Evolutionary conservation across 1,140 invertebrate species (phyloP), one percentile per base, ranked within the genome.

Genomic region (Cardiocondyla obscurior): DNA sequence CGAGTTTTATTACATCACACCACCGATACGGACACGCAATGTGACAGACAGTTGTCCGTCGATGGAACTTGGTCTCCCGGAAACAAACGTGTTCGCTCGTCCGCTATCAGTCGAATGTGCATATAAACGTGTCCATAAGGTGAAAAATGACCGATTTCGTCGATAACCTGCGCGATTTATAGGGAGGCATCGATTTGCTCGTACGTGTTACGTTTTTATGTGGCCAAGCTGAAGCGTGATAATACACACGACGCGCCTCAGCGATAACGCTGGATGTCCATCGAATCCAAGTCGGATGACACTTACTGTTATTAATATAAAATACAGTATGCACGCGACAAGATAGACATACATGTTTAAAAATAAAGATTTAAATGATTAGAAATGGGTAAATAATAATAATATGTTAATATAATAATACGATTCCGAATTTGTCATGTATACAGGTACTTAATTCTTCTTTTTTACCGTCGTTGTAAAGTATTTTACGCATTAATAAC

Each of bases 91-190:
- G 16, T 19, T 33, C 12, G 55, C 19, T 55, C 14, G 16, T 72
- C 14, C 25, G 5, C 25, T 73, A 60, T 74, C 55, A n/a, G 39
- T 14, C 28, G 19, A 30, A 44, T 28, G 39, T 28, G 12, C 28
- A 49, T 57, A 14, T 4, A 58, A 19, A 58, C 22, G n/a, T n/a
- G n/a, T n/a, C 33, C 16, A 2, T 51, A 44, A 28, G 12, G 36
- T 14, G 46, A 55, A 72, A 72, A 36, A 55, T 72, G 19, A 55
- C 46, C 46, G 22, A 57, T 72, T 72, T 33, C n/a, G 14, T 22
- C 49, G 46, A 70, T 70, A 70, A 14, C 44, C 16, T 19, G 6
- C 14, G 33, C 28, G 22, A 12, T 55, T 39, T 72, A 39, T 14
- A 22, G 19, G 33, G 30, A n/a, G 72, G 57, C 36, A 49, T 62